Conservation (phyloP, 1,140 invertebrate genomes). For the Panonychus citri region DNA sequence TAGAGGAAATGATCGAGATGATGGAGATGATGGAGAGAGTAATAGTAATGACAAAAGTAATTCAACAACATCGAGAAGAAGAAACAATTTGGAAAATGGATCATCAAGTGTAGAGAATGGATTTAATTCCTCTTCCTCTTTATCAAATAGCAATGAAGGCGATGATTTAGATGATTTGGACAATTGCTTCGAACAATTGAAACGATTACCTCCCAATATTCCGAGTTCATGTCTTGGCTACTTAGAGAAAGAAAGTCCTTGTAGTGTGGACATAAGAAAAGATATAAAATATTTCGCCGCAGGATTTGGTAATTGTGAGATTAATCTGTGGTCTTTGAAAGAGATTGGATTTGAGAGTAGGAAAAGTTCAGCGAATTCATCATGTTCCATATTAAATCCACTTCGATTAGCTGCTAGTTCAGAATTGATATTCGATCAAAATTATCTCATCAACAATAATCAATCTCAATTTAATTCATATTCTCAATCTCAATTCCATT, state of each 20-base stretch:
- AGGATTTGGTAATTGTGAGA: slow-evolving; percentile 64
- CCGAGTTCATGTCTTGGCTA: background rate
- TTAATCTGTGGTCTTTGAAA: slow-evolving; percentile 71
- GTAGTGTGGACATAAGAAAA: slow-evolving; percentile 67
- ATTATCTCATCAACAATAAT: too few relatives aligned
- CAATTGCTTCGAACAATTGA: background rate
- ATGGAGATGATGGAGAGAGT: too few relatives aligned
- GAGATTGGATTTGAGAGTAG: slow-evolving; percentile 60
- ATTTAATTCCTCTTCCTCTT: background rate
- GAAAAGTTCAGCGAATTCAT: slow-evolving; percentile 30
- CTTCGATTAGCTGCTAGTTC: background rate
- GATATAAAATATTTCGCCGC: slow-evolving; percentile 75
- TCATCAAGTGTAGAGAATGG: too few relatives aligned
- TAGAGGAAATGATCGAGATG: too few relatives aligned
- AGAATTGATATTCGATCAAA: too few relatives aligned
- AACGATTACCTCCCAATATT: background rate
- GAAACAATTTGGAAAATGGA: too few relatives aligned
- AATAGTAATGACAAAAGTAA: too few relatives aligned
- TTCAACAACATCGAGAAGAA: too few relatives aligned
- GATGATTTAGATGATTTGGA: background rate
- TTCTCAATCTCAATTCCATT: too few relatives aligned
- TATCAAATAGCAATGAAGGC: background rate
- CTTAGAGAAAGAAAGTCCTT: background rate
- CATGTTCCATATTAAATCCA: background rate
- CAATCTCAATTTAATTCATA: too few relatives aligned